These are phyloP conservation scores for Campoplex capitator DNA, from an alignment of 2,888 invertebrate species.

Conservation along the genomic window DNA sequence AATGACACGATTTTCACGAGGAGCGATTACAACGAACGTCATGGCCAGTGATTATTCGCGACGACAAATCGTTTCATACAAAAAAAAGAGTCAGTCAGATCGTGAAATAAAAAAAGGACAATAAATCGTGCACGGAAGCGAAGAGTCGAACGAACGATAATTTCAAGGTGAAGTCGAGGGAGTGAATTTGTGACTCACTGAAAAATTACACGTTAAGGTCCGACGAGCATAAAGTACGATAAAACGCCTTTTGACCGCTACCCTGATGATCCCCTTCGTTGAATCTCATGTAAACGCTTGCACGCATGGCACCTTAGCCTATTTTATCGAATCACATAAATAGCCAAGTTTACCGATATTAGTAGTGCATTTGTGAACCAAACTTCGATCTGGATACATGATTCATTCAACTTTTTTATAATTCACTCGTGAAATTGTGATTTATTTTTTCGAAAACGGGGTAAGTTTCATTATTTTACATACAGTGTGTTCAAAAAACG, in stretches of 20 bases:
- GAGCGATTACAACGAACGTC: conserved; percentile 42
- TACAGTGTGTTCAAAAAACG: not conserved
- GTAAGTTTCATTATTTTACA: conserved; percentile 18
- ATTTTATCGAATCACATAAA: conserved; percentile 79
- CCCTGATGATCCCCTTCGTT: conserved; percentile 78
- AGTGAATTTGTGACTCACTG: conserved; percentile 37
- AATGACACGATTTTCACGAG: conserved; percentile 64
- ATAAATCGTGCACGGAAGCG: not conserved
- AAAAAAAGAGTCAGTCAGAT: not conserved
- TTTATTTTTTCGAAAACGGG: not conserved
- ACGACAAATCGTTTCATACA: conserved; percentile 49
- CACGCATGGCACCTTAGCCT: conserved; percentile 76
- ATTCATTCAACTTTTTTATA: not conserved
- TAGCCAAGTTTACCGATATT: conserved; percentile 68
- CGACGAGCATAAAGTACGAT: conserved; percentile 79
- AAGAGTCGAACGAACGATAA: conserved; percentile 35
- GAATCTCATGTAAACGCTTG: conserved; percentile 72
- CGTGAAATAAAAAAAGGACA: conserved; percentile 15
- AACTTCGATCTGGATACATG: conserved; percentile 38
- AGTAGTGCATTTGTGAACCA: conserved; percentile 54
- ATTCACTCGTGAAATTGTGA: conserved; percentile 25
- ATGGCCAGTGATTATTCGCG: conserved; percentile 49
- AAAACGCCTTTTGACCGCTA: conserved; percentile 79
- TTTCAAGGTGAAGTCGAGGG: conserved; percentile 27
- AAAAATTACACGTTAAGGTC: conserved; percentile 74